phyloP scores from a whole-genome alignment of 2,888 invertebrate species.

The Chrysopilus asiliformis region DNA sequence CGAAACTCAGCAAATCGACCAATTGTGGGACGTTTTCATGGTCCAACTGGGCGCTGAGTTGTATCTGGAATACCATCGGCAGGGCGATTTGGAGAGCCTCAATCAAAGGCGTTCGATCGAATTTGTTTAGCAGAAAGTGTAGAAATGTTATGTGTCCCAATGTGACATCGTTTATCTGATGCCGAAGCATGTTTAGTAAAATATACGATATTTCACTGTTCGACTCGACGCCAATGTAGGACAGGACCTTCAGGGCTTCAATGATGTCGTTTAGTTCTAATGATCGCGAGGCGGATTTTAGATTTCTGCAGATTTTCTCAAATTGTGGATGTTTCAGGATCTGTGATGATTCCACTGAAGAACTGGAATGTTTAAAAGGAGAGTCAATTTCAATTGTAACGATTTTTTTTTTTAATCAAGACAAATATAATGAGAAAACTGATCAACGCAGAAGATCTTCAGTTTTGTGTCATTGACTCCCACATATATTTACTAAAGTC shows the following conservation, averaged over 20 bases:
- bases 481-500: too few relatives aligned
- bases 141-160: constrained; percentile 48
- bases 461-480: constrained; percentile 1
- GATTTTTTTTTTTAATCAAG: background rate
- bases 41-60: constrained; percentile 45
- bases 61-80: constrained; percentile 52
- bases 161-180: constrained; percentile 45
- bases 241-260: constrained; percentile 45
- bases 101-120: constrained; percentile 41
- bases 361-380: constrained; percentile 24
- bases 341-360: constrained; percentile 30
- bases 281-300: constrained; percentile 41
- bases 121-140: constrained; percentile 43
- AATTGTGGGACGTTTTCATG: constrained; percentile 39
- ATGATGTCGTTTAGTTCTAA: constrained; percentile 42
- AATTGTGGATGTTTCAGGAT: constrained; percentile 44
- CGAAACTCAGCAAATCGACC: constrained; percentile 42
- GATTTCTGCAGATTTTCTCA: constrained; percentile 42
- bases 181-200: constrained; percentile 47
- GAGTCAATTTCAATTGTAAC: constrained; percentile 3
- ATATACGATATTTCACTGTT: constrained; percentile 47
- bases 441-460: too few relatives aligned
- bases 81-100: constrained; percentile 51
- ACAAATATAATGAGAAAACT: background rate
- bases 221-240: constrained; percentile 43